Conservation (phyloP, 1,140 invertebrate species). For the Orius insidiosus region DNA sequence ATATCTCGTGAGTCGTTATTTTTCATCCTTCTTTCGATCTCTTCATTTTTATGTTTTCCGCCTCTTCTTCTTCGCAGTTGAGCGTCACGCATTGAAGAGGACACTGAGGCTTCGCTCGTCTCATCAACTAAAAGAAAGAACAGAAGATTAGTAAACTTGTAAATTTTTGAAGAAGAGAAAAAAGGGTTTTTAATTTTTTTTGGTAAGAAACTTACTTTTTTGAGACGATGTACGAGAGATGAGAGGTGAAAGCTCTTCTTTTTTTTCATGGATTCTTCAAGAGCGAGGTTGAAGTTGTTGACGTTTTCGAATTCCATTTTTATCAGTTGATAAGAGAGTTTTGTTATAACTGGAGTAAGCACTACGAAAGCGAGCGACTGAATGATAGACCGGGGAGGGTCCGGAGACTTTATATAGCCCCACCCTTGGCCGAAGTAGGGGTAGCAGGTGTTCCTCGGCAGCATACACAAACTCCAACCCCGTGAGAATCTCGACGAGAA, state of each 20-base stretch:
- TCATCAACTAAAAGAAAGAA: constrained; percentile 12
- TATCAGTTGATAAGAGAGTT: not conserved
- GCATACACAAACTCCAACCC: not conserved
- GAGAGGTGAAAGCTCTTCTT: constrained; percentile 4
- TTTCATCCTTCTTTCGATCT: constrained; percentile 1
- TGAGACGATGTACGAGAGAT: constrained; percentile 1
- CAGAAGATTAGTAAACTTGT: constrained; percentile 8
- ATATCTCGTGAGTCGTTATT: too few relatives aligned
- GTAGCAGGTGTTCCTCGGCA: constrained; percentile 7
- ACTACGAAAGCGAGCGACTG: constrained; percentile 1
- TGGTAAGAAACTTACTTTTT: constrained; percentile 12
- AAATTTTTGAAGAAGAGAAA: not conserved
- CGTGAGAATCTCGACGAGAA: constrained; percentile 8
- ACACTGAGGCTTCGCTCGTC: constrained; percentile 10
- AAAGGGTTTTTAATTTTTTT: not conserved
- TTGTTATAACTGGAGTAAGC: not conserved
- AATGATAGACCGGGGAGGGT: constrained; percentile 1
- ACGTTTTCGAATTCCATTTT: constrained; percentile 16
- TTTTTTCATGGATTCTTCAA: constrained; percentile 11
- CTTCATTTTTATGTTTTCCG: constrained; percentile 12
- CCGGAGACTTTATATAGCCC: constrained; percentile 2
- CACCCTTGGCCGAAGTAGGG: not conserved
- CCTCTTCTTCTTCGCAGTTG: constrained; percentile 2
- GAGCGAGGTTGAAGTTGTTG: constrained; percentile 15
- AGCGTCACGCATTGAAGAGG: not conserved